These are phyloP conservation scores for Drosophila quinaria DNA, from an alignment of 2,888 invertebrate genomes.

Conservation along the genomic window DNA sequence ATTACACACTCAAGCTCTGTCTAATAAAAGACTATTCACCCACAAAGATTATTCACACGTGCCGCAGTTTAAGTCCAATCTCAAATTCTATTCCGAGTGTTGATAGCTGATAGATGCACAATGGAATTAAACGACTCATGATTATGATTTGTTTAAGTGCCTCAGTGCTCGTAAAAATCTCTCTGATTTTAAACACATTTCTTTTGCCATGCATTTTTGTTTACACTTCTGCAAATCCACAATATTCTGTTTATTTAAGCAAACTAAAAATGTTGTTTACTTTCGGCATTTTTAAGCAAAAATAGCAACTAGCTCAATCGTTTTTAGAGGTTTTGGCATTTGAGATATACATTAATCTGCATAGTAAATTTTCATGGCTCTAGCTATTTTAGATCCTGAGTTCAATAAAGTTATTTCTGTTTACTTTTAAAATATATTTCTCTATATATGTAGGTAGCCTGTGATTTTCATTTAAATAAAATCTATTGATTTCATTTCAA, in stretches of 20 bases:
- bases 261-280: slow-evolving; percentile 12
- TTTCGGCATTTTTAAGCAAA: background rate
- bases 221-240: slow-evolving; percentile 8
- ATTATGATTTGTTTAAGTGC: slow-evolving; percentile 36
- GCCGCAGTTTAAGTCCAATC: background rate
- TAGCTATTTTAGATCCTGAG: background rate
- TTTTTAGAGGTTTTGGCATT: slow-evolving; percentile 2
- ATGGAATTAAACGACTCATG: slow-evolving; percentile 10
- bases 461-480: background rate
- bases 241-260: slow-evolving; percentile 12
- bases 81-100: background rate
- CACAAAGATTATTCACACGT: background rate
- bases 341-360: slow-evolving; percentile 8
- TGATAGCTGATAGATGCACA: slow-evolving; percentile 12
- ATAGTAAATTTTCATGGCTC: slow-evolving; percentile 8
- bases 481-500: no score
- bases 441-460: background rate
- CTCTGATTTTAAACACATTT: slow-evolving; percentile 48
- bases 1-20: background rate
- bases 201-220: slow-evolving; percentile 18
- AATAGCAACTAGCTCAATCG: background rate
- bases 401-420: slow-evolving; percentile 9
- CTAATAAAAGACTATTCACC: background rate
- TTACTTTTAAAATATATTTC: background rate
- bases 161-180: slow-evolving; percentile 4